Percentiles rank a stretch among this genome's conserved stretches.
Evolutionary conservation across 2,888 invertebrate species (phyloP).

Genomic region (Epinotia brunnichana): DNA sequence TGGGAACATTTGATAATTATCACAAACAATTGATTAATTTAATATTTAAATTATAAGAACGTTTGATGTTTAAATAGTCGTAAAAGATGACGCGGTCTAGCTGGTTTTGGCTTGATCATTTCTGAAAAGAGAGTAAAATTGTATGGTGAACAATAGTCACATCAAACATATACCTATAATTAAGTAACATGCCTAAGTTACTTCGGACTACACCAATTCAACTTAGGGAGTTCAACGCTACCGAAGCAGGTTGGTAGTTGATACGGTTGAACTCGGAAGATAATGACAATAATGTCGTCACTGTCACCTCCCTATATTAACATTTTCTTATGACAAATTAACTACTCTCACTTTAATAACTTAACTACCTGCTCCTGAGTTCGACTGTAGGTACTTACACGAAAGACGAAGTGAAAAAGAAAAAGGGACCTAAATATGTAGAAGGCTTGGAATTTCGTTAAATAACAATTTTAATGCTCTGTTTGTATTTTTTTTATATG

Average conservation of each 20-base stretch:
- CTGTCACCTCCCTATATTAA: no score
- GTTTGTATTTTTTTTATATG: neutral
- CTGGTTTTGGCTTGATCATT: conserved; percentile 77
- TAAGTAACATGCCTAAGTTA: neutral
- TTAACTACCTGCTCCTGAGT: neutral
- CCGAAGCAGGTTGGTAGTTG: neutral
- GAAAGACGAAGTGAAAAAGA: neutral
- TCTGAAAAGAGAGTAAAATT: conserved; percentile 63
- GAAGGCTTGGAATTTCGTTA: neutral
- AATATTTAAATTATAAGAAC: conserved; percentile 67
- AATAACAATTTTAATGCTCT: neutral
- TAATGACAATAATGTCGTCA: no score
- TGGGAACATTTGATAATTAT: conserved; percentile 51
- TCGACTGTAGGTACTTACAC: no score
- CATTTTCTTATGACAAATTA: neutral
- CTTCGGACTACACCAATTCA: neutral
- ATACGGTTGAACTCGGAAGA: no score
- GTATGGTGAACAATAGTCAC: neutral
- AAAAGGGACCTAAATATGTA: neutral
- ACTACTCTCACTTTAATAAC: neutral
- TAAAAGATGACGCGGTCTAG: conserved; percentile 64
- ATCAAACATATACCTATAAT: no score
- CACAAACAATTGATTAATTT: conserved; percentile 50
- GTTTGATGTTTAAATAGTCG: conserved; percentile 67
- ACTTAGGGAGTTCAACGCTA: neutral